Conservation (phyloP, 2,113 vertebrate genomes). For the Ciconia stormi region DNA sequence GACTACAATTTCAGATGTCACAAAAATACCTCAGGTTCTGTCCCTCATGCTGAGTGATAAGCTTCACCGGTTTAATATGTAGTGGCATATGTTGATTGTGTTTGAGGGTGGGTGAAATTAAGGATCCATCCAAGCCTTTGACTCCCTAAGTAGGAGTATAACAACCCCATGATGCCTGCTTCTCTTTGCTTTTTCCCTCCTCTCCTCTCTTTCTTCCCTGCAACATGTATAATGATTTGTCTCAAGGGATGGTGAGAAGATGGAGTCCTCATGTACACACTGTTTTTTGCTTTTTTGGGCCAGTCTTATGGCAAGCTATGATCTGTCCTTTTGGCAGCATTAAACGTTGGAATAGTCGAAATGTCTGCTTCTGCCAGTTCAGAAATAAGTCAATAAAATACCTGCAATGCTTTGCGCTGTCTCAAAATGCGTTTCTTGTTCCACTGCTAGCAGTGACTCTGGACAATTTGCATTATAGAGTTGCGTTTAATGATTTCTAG, state of each 20-base stretch:
- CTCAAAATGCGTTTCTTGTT: background rate
- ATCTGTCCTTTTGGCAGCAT: background rate
- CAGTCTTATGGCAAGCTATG: background rate
- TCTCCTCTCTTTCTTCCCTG: background rate
- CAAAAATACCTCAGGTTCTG: background rate
- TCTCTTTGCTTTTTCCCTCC: background rate
- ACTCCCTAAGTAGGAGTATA: background rate
- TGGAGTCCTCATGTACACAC: accelerated
- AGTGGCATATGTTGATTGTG: background rate
- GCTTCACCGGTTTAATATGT: background rate
- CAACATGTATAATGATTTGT: background rate
- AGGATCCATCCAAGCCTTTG: background rate
- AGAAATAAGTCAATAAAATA: background rate
- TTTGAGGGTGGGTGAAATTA: background rate
- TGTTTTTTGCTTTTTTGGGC: background rate
- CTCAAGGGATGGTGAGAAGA: background rate
- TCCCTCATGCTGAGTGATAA: background rate
- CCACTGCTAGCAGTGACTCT: background rate
- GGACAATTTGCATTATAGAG: background rate
- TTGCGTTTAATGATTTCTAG: background rate
- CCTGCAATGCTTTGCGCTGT: background rate
- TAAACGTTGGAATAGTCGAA: background rate
- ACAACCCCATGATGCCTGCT: background rate
- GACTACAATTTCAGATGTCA: background rate
- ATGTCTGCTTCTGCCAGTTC: background rate